Base-by-base conservation (phyloP, 2,888 invertebrate genomes). In the Patella pellucida region DNA sequence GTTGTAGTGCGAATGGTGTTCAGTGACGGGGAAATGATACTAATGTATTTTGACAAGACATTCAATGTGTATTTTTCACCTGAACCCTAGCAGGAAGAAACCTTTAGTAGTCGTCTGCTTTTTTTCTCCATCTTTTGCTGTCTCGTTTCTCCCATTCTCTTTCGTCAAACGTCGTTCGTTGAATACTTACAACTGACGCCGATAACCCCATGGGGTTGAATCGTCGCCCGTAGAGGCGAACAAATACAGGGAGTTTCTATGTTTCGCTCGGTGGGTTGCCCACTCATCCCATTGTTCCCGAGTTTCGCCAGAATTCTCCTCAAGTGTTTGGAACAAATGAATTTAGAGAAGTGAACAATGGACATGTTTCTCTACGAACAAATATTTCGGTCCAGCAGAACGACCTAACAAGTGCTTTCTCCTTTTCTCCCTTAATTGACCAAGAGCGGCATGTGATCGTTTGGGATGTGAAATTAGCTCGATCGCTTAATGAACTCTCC, bases 171-270 rank as follows among this genome's bases (percentile, higher is more conserved):
- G 23, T 62, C 62, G 62, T 62, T 62, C 62, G 62, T 19, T 62
- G 62, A 62, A 12, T 62, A 62, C 62, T 62, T 62, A 62, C 62
- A 14, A 62, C 62, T 62, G 62, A 62, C 62, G 62, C 62, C 62
- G 62, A 19, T 23, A 62, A 12, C 23, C 62, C 62, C 62, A 62
- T 62, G 62, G 62, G 62, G 62, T 62, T 62, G 62, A 62, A 62
- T 62, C 62, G 62, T 62, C 62, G 62, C 62, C 62, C 62, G 62
- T 62, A 62, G 62, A 62, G 62, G 62, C 62, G 62, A 62, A 62
- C 62, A 62, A 62, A 62, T 62, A 62, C 62, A 62, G 62, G 12
- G 62, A 62, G 23, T 62, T 19, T 62, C 19, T 62, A 23, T 62
- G 62, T 62, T 23, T 19, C 19, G 23, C 19, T 23, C 62, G 23